phyloP scores from a whole-genome alignment of 2,888 invertebrate species.

The Chymomyza procnemis region DNA sequence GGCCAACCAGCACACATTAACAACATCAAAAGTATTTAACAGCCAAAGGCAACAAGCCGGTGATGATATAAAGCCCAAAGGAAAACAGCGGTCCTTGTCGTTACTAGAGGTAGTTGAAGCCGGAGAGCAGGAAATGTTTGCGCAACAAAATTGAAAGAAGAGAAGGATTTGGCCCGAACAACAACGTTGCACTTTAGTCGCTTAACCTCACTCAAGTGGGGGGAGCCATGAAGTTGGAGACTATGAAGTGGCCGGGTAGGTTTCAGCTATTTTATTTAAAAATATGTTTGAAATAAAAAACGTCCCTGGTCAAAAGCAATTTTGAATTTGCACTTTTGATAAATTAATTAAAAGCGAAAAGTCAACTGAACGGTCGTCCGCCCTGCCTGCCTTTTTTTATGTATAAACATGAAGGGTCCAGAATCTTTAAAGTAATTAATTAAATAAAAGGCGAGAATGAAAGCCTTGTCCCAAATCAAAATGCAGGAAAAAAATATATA shows the following conservation, averaged over 20 bases:
- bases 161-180: constrained; percentile 33
- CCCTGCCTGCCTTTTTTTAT: not conserved
- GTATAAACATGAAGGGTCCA: not conserved
- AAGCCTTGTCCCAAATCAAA: constrained; percentile 35
- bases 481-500: constrained; percentile 4
- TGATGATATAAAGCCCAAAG: constrained; percentile 53
- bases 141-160: constrained; percentile 17
- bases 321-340: constrained; percentile 66
- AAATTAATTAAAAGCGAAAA: constrained; percentile 61
- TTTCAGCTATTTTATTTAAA: constrained; percentile 56
- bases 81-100: constrained; percentile 63
- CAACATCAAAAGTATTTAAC: not conserved
- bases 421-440: constrained; percentile 70
- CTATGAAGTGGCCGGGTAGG: constrained; percentile 1
- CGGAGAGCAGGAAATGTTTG: not conserved
- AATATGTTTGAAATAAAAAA: constrained; percentile 42
- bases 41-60: not conserved
- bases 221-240: not conserved
- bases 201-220: constrained; percentile 58
- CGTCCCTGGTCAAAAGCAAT: constrained; percentile 16
- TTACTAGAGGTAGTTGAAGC: constrained; percentile 62
- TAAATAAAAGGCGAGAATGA: constrained; percentile 59
- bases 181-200: constrained; percentile 6
- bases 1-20: constrained; percentile 20
- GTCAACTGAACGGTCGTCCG: not conserved